Percentiles rank a stretch among this genome's conserved stretches.
phyloP scores from a whole-genome alignment of 2,888 invertebrate genomes.

The Dyspetes luteomarginatus region DNA sequence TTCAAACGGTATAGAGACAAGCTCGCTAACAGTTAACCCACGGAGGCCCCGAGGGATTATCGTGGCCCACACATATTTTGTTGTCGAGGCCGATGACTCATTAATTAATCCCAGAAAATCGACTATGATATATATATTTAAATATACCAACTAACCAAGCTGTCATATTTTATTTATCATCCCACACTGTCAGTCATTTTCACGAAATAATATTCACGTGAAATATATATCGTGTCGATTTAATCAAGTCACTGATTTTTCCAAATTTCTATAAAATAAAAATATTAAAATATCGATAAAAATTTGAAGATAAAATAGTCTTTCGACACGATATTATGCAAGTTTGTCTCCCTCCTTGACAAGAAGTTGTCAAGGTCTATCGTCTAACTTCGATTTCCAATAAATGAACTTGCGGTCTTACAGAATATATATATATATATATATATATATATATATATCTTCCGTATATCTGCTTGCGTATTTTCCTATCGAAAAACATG shows the following conservation, averaged over 20 bases:
- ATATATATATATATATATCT: not conserved
- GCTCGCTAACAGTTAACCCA: constrained; percentile 11
- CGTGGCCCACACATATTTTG: not conserved
- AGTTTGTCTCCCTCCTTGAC: constrained; percentile 2
- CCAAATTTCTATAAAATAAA: not conserved
- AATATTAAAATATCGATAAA: not conserved
- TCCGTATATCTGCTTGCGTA: not conserved
- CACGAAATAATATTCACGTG: not conserved
- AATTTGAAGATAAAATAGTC: not conserved
- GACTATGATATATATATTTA: not conserved
- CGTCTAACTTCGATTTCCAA: constrained; percentile 53
- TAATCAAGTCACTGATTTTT: too few relatives aligned
- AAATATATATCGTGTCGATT: not conserved
- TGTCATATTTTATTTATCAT: too few relatives aligned
- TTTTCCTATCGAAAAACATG: constrained; percentile 31
- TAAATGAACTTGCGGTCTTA: constrained; percentile 28
- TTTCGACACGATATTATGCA: constrained; percentile 2
- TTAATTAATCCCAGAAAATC: constrained; percentile 33
- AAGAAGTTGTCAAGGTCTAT: constrained; percentile 2
- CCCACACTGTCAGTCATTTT: not conserved
- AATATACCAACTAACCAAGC: not conserved
- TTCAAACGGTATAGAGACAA: too few relatives aligned
- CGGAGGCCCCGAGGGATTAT: constrained; percentile 17
- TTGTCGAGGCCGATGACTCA: constrained; percentile 17
- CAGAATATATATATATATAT: not conserved